Evolutionary conservation across 1,140 invertebrate species (phyloP).

Genomic region (Drosophila baimaii): DNA sequence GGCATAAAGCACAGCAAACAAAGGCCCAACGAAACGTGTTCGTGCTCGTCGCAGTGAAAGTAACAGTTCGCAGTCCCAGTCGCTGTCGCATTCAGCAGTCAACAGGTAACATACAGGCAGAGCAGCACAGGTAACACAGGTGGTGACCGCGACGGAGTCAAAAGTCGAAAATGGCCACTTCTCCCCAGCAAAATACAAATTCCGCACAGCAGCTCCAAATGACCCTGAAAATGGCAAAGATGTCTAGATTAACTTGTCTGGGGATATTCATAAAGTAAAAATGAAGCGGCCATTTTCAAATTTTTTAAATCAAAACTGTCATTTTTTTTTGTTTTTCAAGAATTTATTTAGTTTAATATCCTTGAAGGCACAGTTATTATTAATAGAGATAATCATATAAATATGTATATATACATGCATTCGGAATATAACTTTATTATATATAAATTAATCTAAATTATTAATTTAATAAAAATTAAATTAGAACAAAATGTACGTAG

Average conservation of each 20-base stretch:
- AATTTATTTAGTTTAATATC: too few relatives aligned
- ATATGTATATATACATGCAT: too few relatives aligned
- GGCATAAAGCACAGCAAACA: slow-evolving; percentile 19
- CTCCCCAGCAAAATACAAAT: background rate
- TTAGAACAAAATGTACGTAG: too few relatives aligned
- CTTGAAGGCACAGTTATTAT: too few relatives aligned
- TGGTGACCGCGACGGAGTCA: slow-evolving; percentile 52
- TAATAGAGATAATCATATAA: too few relatives aligned
- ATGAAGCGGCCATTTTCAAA: too few relatives aligned
- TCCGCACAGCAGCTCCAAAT: too few relatives aligned
- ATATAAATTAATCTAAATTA: too few relatives aligned
- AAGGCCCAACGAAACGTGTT: slow-evolving; percentile 70
- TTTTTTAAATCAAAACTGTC: too few relatives aligned
- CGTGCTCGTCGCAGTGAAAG: slow-evolving; percentile 74
- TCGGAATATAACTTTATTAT: too few relatives aligned
- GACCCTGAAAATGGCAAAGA: background rate
- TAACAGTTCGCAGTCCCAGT: slow-evolving; percentile 49
- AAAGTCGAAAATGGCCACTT: slow-evolving; percentile 26
- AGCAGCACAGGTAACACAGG: slow-evolving; percentile 20
- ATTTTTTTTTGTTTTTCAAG: too few relatives aligned
- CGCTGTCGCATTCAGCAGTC: slow-evolving; percentile 39
- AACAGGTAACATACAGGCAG: slow-evolving; percentile 24
- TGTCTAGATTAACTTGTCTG: background rate
- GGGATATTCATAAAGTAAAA: background rate
- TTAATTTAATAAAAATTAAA: too few relatives aligned